These are phyloP conservation scores for Hippopotamyrus pictus DNA, from an alignment of 2,797 vertebrate species.

Conservation along the genomic window DNA sequence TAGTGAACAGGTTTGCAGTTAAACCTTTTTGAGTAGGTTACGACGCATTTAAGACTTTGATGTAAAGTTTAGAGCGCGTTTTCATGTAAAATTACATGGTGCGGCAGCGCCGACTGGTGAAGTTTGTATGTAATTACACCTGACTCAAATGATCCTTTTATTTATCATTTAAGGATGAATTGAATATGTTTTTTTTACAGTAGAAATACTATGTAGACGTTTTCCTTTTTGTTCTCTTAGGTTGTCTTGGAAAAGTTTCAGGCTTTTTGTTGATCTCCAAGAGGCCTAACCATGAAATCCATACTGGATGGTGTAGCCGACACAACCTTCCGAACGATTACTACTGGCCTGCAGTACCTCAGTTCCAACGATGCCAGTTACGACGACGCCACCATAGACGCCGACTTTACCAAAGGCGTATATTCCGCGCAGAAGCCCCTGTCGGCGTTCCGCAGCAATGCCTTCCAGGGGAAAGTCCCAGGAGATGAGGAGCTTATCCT, in stretches of 20 bases:
- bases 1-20: background rate
- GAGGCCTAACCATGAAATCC: conserved; percentile 83
- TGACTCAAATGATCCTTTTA: background rate
- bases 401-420: conserved; percentile 57
- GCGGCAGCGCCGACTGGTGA: background rate
- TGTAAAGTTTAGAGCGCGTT: background rate
- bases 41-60: background rate
- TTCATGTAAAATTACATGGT: background rate
- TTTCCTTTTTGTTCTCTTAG: background rate
- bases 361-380: conserved; percentile 92
- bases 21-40: background rate
- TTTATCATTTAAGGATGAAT: background rate
- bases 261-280: conserved; percentile 20
- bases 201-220: background rate
- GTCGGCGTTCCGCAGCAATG: conserved; percentile 84
- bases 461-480: conserved; percentile 86
- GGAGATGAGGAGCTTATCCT: conserved; percentile 78
- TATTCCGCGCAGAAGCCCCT: conserved; percentile 82
- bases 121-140: background rate
- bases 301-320: conserved; percentile 95
- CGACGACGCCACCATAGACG: conserved; percentile 52
- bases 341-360: conserved; percentile 87
- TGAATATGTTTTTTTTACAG: background rate
- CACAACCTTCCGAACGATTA: conserved; percentile 97
- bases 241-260: background rate